These are phyloP conservation scores for Pedetes capensis DNA, from an alignment of 2,113 vertebrate species.

Conservation along the genomic window DNA sequence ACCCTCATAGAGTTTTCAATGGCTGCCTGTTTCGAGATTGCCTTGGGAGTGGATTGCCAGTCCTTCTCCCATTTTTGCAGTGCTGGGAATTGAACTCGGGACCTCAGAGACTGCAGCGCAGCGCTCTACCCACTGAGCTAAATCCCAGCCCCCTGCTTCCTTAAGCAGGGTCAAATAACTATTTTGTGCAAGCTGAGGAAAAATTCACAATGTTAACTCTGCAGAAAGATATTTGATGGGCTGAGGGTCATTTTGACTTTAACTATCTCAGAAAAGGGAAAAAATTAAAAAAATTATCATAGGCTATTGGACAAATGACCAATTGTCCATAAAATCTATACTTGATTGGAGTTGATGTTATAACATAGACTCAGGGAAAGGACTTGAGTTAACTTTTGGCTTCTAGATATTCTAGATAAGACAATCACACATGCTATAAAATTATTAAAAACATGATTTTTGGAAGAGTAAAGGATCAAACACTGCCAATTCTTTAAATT, in stretches of 20 bases:
- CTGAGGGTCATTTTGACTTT: neutral
- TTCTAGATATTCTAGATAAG: slow-evolving; percentile 25
- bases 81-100: no score
- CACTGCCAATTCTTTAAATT: no score
- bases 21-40: no score
- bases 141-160: no score
- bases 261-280: neutral
- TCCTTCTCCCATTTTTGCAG: no score
- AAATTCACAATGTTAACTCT: neutral
- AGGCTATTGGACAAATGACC: neutral
- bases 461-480: no score
- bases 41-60: no score
- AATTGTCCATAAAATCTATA: neutral
- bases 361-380: neutral
- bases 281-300: neutral
- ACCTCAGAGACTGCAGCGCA: no score
- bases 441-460: no score
- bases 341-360: neutral
- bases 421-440: neutral
- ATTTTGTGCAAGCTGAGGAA: slow-evolving; percentile 13
- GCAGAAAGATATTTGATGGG: neutral
- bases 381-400: neutral
- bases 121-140: no score
- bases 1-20: no score
- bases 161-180: neutral